These are phyloP conservation scores for Solenopsis fugax DNA, from an alignment of 1,140 invertebrate species.

Conservation along the genomic window DNA sequence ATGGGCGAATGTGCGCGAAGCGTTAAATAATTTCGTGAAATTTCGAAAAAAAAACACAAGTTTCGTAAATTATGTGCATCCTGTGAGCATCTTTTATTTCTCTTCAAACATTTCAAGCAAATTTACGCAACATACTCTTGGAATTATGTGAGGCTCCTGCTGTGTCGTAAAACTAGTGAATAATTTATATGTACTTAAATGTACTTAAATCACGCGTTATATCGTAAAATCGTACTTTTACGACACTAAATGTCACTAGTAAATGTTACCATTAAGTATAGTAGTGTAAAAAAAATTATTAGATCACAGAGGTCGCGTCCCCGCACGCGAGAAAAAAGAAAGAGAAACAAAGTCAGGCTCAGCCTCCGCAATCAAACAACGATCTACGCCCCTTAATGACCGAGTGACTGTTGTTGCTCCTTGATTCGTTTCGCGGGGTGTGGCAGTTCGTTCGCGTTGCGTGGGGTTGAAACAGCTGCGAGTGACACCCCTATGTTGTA, in stretches of 20 bases:
- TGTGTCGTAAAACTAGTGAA: not conserved
- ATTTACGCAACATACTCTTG: not conserved
- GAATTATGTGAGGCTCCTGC: not conserved
- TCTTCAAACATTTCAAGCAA: not conserved
- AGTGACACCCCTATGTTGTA: constrained; percentile 75
- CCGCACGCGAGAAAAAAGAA: not conserved
- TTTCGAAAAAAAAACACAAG: not conserved
- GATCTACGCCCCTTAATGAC: constrained; percentile 80
- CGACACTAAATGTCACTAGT: not conserved
- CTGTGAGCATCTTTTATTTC: not conserved
- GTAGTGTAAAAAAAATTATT: constrained; percentile 17
- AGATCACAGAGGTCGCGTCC: not conserved
- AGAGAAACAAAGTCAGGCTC: constrained; percentile 56
- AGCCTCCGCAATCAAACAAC: constrained; percentile 77
- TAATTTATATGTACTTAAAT: not conserved
- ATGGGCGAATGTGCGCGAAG: not conserved
- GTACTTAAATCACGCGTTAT: not conserved
- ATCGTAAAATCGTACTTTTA: not conserved
- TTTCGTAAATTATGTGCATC: not conserved
- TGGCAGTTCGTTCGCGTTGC: constrained; percentile 51
- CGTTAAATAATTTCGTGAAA: not conserved
- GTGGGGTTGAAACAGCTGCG: constrained; percentile 79
- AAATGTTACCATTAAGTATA: not conserved
- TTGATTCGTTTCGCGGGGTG: constrained; percentile 71
- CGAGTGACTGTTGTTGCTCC: constrained; percentile 77